Conservation (phyloP, 2,797 vertebrate genomes). For the Hippoglossus hippoglossus region DNA sequence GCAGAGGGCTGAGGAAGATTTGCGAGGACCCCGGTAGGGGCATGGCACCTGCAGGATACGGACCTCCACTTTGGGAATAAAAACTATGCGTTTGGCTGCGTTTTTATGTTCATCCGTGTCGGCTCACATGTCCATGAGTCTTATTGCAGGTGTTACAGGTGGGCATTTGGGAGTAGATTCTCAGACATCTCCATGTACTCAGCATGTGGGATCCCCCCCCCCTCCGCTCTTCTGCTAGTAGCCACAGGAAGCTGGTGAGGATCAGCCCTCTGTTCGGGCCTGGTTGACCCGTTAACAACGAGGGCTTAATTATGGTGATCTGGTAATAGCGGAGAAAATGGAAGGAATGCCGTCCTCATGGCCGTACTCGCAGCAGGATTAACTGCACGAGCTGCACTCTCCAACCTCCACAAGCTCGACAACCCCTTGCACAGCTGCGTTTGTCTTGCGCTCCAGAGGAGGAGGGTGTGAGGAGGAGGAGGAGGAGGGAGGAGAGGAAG, state of each 20-base stretch:
- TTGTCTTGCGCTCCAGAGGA: conserved; percentile 63
- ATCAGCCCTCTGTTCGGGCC: conserved; percentile 66
- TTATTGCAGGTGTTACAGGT: conserved; percentile 61
- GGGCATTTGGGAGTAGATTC: conserved; percentile 37
- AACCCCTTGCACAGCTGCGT: conserved; percentile 78
- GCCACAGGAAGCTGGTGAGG: conserved; percentile 68
- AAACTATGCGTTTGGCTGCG: conserved; percentile 34
- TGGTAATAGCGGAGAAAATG: conserved; percentile 82
- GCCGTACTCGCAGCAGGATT: conserved; percentile 80
- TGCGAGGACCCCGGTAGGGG: conserved; percentile 43
- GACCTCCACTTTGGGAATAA: conserved; percentile 44
- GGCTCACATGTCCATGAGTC: conserved; percentile 27
- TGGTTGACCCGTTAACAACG: conserved; percentile 67
- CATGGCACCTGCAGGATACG: conserved; percentile 39
- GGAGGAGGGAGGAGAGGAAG: conserved; percentile 63
- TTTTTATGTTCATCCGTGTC: conserved; percentile 36
- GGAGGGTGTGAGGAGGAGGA: conserved; percentile 65
- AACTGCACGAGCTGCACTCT: conserved; percentile 81
- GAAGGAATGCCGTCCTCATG: conserved; percentile 84
- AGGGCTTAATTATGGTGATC: conserved; percentile 83
- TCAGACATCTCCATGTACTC: conserved; percentile 8
- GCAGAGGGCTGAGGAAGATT: conserved; percentile 54
- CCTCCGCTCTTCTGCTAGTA: conserved; percentile 49
- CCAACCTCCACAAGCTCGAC: conserved; percentile 70
- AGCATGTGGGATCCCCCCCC: conserved; percentile 8